phyloP scores from a whole-genome alignment of 1,140 invertebrate genomes.

The Neodiprion lecontei region DNA sequence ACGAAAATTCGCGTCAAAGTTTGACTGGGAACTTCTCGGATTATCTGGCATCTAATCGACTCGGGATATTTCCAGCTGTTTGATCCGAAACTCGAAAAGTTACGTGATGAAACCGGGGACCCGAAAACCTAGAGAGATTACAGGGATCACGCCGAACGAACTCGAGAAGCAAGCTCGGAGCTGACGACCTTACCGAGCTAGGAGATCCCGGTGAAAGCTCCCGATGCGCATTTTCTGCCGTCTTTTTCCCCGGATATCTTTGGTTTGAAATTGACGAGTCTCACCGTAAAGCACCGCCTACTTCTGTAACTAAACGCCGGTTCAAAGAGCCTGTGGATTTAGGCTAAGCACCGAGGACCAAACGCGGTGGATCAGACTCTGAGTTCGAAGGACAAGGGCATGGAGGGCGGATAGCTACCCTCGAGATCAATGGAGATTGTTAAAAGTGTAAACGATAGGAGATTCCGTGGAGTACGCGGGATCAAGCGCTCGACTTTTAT shows the following conservation, averaged over 20 bases:
- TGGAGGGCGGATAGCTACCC: too few species aligned
- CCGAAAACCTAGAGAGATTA: not conserved
- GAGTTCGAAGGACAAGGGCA: not conserved
- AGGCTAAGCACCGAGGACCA: not conserved
- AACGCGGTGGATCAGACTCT: not conserved
- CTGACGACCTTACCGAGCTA: not conserved
- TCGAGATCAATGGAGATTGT: constrained; percentile 36
- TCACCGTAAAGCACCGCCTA: too few species aligned
- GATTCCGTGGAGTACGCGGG: constrained; percentile 43
- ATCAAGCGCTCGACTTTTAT: constrained; percentile 41
- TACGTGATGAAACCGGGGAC: not conserved
- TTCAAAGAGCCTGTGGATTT: not conserved
- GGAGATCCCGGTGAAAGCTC: not conserved
- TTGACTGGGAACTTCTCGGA: not conserved
- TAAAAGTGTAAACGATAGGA: constrained; percentile 55
- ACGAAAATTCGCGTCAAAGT: not conserved
- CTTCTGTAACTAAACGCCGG: too few species aligned
- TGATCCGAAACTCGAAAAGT: not conserved
- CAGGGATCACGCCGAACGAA: not conserved
- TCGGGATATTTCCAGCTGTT: constrained; percentile 2
- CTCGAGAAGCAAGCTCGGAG: not conserved
- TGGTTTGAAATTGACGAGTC: not conserved
- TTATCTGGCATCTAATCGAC: not conserved
- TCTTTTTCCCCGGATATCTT: not conserved
- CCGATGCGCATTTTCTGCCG: not conserved